Percentiles rank a stretch among this genome's conserved stretches.
Conservation (phyloP, 2,113 vertebrate genomes). For the Pleuronectes platessa region DNA sequence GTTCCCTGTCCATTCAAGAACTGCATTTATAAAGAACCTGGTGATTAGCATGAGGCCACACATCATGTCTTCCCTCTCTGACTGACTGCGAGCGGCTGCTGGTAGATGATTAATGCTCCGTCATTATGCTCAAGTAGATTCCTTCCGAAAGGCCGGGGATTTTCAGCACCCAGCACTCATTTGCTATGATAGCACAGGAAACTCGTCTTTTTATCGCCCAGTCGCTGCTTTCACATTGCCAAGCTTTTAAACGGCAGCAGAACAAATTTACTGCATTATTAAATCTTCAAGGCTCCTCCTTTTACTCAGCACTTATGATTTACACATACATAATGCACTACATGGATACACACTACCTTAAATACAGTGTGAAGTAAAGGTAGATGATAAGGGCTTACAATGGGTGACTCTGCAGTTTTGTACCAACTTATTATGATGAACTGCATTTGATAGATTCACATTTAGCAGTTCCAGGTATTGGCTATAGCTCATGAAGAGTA, state of each 20-base stretch:
- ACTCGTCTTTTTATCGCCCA: conserved; percentile 31
- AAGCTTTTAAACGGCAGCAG: background rate
- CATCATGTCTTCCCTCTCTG: conserved; percentile 43
- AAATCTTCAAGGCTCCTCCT: background rate
- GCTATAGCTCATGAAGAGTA: background rate
- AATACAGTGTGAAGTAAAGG: background rate
- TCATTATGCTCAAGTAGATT: conserved; percentile 68
- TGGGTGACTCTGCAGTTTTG: background rate
- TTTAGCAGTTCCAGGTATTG: background rate
- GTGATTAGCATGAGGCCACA: conserved; percentile 61
- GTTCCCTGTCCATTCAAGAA: conserved; percentile 38
- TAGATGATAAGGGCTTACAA: background rate
- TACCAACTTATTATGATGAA: too few relatives aligned
- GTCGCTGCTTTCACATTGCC: background rate
- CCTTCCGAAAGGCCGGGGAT: conserved; percentile 37
- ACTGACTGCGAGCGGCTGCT: conserved; percentile 36
- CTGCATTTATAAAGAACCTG: conserved; percentile 58
- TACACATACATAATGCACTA: background rate
- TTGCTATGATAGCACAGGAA: conserved; percentile 49
- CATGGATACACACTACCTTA: background rate
- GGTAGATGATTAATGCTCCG: conserved; percentile 65
- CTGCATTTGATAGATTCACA: too few relatives aligned
- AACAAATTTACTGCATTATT: conserved; percentile 6
- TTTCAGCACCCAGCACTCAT: conserved; percentile 47
- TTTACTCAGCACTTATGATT: conserved; percentile 16